Evolutionary conservation across 1,140 invertebrate genomes (phyloP), one percentile per base, ranked within the genome.

Genomic region (Euglossa dilemma): DNA sequence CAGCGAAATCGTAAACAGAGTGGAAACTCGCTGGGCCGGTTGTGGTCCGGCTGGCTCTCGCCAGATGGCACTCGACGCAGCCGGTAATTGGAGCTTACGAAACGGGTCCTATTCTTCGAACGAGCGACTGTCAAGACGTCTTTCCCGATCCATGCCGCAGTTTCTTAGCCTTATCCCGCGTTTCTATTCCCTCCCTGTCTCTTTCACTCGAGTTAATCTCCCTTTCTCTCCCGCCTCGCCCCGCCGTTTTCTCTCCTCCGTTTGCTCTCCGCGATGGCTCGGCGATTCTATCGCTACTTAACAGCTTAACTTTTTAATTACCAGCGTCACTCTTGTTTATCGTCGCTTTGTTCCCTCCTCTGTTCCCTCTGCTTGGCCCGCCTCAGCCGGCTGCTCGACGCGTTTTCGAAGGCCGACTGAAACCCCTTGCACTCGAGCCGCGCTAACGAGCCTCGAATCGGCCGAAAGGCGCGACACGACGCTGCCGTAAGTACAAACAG

Each of bases 261-360:
- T 67, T 70, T 66, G 50, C 63, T 12, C 66, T 85, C 86, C 20
- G 56, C 72, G 36, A 43, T 74, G 56, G 61, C 78, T 75, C 67
- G 63, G 64, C 78, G 73, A 66, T 67, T 75, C 72, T 74, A 52
- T 85, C 61, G 66, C 83, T 87, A 85, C 83, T 91, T 92, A 90
- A 86, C 88, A 82, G 87, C 87, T 91, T 91, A 92, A 93, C 92
- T 91, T 93, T 93, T 93, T 93, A 93, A 93, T 93, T 92, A 91
- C 89, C 89, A 86, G 83, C 87, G 85, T 90, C 90, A 89, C 89
- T 91, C 88, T 90, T 92, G 91, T 92, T 92, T 91, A 89, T 90
- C 85, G 85, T 88, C 88, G 75, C 84, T 87, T 89, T 87, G 83
- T 88, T 87, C 78, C 80, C 69, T 36, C 25, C 79, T 80, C 47